A percentile compares a stretch with the other conserved stretches of the same genome.
Conservation (phyloP, 2,888 invertebrate genomes). For the Drosophila nr. perissopoda region DNA sequence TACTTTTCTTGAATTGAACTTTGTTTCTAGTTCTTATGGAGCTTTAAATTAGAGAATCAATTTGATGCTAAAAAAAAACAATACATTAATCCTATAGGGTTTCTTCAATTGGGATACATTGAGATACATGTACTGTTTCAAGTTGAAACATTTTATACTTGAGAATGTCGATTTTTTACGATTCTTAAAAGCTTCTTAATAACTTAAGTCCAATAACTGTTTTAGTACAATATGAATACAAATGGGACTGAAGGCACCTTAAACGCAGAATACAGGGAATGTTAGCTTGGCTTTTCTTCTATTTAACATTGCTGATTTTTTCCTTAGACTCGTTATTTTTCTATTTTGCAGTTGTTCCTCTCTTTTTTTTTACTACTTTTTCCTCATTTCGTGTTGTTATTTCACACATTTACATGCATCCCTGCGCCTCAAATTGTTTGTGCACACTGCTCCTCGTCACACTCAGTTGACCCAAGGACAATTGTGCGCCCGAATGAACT, state of each 20-base stretch:
- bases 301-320: background rate
- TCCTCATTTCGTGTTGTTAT: conserved; percentile 28
- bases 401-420: conserved; percentile 56
- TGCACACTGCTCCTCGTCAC: conserved; percentile 21
- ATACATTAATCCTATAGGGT: background rate
- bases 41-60: background rate
- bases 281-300: background rate
- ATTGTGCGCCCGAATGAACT: conserved; percentile 34
- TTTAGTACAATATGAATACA: background rate
- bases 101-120: background rate
- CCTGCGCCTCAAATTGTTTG: conserved; percentile 51
- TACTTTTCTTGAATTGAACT: background rate
- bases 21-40: background rate
- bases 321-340: conserved; percentile 19
- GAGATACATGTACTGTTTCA: background rate
- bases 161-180: background rate
- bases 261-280: background rate
- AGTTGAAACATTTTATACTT: background rate
- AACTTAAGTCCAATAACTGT: background rate
- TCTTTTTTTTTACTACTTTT: background rate
- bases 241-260: background rate
- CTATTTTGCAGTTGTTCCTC: conserved; percentile 2
- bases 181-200: background rate
- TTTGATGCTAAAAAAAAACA: background rate
- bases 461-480: conserved; percentile 29